Evolutionary conservation across 2,797 vertebrate species (phyloP), one percentile per base, ranked within the genome.

Genomic region (Gephyroberyx darwinii): DNA sequence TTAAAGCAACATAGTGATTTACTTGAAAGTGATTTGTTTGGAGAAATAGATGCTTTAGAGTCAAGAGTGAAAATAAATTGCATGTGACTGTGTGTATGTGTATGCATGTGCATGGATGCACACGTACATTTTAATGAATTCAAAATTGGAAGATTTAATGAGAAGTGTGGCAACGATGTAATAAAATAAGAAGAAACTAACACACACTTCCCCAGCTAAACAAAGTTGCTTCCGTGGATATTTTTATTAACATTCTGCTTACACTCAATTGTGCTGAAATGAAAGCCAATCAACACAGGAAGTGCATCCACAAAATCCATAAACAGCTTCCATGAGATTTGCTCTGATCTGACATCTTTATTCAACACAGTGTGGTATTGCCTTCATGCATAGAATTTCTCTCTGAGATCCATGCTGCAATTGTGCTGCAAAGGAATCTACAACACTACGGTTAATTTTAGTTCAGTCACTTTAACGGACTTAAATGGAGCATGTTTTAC

Each of bases 31-130:
- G 50, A 84, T 57, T 82, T 73, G 65, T 58, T 56, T 19, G 53
- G 58, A 65, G 71, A 81, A 74, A 81, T 63, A 70, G 69, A 75
- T 20, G 20, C 35, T 45, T 26, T 14, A 59, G 52, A 39, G 58
- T 22, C n/a, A 41, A 37, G 54, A 37, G 22, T 69, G 64, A 52
- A 75, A 53, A 66, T 7, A 22, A 31, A 68, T 51, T 69, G 39
- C 47, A 50, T 12, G 9, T 65, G 35, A 22, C 17, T 30, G 17
- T 12, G 43, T 74, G 26, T 47, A 22, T 50, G 37, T 56, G 26
- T 41, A 39, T 50, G 31, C 61, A 7, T 17, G 19, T 53, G n/a
- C 35, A 69, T 37, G 16, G 19, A 30, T 33, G 45, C 5, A 20
- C 35, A 12, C 10, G 14, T 55, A 5, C 14, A 58, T 53, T 53